These are phyloP conservation scores for Lucinisca nassula DNA, from an alignment of 2,888 invertebrate genomes.

Conservation along the genomic window DNA sequence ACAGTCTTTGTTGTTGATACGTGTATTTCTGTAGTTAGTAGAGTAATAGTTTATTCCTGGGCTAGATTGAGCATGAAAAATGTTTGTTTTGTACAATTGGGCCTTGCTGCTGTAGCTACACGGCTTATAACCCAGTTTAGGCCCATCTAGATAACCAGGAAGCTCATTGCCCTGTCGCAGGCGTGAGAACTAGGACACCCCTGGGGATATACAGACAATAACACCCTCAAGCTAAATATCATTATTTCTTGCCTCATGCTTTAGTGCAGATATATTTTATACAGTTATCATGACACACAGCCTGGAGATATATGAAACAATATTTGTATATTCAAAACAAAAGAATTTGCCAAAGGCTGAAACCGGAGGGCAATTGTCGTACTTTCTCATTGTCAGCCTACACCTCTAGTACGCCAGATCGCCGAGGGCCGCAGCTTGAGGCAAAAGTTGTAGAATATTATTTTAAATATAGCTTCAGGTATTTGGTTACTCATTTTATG, in stretches of 20 bases:
- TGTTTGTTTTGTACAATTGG: too few species aligned
- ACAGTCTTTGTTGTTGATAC: too few species aligned
- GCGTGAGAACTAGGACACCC: not conserved
- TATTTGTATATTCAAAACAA: slow-evolving; percentile 14
- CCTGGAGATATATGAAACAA: slow-evolving; percentile 21
- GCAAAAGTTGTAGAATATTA: not conserved
- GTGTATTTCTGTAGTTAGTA: too few species aligned
- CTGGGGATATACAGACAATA: slow-evolving; percentile 8
- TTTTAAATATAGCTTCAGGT: slow-evolving; percentile 9
- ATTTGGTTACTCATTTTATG: not conserved
- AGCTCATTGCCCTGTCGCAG: not conserved
- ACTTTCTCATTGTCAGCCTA: not conserved
- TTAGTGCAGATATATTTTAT: slow-evolving; percentile 1
- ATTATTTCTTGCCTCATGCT: not conserved
- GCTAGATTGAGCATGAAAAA: too few species aligned
- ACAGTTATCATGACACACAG: not conserved
- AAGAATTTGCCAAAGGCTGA: slow-evolving; percentile 58
- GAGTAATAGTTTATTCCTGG: too few species aligned
- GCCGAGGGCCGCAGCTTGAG: slow-evolving; percentile 1
- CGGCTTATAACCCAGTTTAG: too few species aligned
- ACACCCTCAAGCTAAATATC: not conserved
- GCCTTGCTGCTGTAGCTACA: too few species aligned
- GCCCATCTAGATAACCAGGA: not conserved
- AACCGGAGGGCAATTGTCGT: slow-evolving; percentile 48
- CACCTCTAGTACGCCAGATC: not conserved